Percentiles rank a stretch among this genome's conserved stretches.
Evolutionary conservation across 2,113 vertebrate species (phyloP).

Genomic region (Poeciliopsis retropinna): DNA sequence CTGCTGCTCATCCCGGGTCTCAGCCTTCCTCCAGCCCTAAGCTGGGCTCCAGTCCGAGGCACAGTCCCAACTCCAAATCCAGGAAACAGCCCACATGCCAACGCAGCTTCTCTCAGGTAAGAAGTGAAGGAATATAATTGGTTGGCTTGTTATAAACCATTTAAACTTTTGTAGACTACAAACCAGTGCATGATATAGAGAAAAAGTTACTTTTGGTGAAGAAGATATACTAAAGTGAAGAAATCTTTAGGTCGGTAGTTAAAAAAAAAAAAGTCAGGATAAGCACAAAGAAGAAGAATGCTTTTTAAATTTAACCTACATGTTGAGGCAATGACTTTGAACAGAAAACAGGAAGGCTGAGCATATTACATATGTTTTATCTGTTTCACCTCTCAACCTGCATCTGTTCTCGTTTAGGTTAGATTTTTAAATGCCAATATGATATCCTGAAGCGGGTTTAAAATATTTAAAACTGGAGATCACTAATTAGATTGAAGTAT

Average conservation of each 20-base stretch:
- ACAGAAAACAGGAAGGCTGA: neutral
- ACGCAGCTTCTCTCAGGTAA: conserved; percentile 70
- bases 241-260: neutral
- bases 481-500: neutral
- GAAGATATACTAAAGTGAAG: neutral
- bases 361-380: neutral
- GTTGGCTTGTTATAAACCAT: too few species aligned
- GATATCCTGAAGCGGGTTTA: too few species aligned
- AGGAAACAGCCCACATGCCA: conserved; percentile 26
- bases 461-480: neutral
- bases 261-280: neutral
- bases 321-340: neutral
- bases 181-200: neutral
- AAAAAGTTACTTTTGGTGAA: neutral
- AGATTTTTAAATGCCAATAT: too few species aligned
- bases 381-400: neutral
- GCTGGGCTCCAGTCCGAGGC: conserved; percentile 45
- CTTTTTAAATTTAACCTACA: neutral
- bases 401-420: too few species aligned
- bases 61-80: conserved; percentile 46
- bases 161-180: neutral
- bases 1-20: neutral
- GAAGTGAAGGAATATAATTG: too few species aligned
- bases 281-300: neutral
- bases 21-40: conserved; percentile 8